Evolutionary conservation across 2,888 invertebrate genomes (phyloP), one percentile per base, ranked within the genome.

Genomic region (Drosophila rellima): DNA sequence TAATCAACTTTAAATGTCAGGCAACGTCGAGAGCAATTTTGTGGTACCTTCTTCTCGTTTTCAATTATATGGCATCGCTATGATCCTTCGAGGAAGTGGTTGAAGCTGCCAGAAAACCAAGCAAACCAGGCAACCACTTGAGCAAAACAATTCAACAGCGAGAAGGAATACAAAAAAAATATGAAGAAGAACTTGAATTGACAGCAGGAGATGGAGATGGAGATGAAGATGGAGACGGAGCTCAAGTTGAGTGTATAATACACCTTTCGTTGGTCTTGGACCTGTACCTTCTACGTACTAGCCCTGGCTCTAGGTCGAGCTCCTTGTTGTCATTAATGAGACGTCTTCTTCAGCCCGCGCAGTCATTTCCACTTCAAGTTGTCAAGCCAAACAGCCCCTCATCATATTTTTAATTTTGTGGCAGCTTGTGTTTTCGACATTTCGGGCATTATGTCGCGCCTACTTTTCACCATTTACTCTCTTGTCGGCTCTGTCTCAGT

Each of bases 281-380:
- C 44, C 42, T 35, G 59, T 51, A 45, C 39, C 31, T 35, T 33
- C 18, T 47, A 2, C 48, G n/a, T n/a, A n/a, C n/a, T n/a, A 8
- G 5, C 29, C 13, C 37, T n/a, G 5, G 5, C n/a, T 18, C 35
- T 17, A 26, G 48, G 31, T 31, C 57, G 33, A 35, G 82, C 82
- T 85, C 77, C 89, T 88, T 86, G 85, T 88, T 89, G 88, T 87
- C 91, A 89, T 90, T 90, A 90, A 90, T 91, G 91, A 90, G 90
- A 90, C 90, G 91, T 90, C 89, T 81, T 85, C 88, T 78, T 89
- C 75, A 86, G 89, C 50, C 50, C 65, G 70, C 72, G 57, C 71
- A 86, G 83, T 81, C 90, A 82, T 89, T 85, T 87, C 83, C 91
- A 91, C 91, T 91, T 90, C 77, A 81, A 81, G 80, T 86, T 90